phyloP scores from a whole-genome alignment of 2,797 vertebrate species.

The Crocidura indochinensis region DNA sequence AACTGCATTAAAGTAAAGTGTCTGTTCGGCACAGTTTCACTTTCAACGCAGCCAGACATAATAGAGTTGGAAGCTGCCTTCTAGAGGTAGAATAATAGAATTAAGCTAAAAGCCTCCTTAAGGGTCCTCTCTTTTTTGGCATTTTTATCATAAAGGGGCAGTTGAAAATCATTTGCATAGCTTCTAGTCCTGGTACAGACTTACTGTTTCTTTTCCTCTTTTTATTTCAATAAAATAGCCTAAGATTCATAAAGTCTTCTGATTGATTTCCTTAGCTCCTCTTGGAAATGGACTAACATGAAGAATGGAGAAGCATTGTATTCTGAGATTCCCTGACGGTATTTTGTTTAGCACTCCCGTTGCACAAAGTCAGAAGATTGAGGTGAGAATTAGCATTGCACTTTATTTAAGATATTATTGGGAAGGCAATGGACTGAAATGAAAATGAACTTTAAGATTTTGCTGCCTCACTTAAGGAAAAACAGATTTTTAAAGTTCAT shows the following conservation, averaged over 20 bases:
- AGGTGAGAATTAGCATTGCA: conserved; percentile 56
- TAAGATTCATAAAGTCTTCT: background rate
- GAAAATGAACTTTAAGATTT: conserved; percentile 66
- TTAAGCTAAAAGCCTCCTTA: background rate
- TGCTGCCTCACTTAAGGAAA: conserved; percentile 41
- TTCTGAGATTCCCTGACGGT: conserved; percentile 49
- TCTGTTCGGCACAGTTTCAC: background rate
- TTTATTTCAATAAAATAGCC: conserved; percentile 74
- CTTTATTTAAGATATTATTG: conserved; percentile 73
- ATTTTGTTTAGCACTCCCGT: conserved; percentile 65
- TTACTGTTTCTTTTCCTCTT: conserved; percentile 61
- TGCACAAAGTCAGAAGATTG: conserved; percentile 67
- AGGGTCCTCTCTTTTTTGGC: background rate
- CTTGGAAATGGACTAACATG: conserved; percentile 66
- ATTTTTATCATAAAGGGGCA: conserved; percentile 31
- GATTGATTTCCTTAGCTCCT: conserved; percentile 49
- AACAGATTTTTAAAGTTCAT: conserved; percentile 10
- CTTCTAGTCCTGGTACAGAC: conserved; percentile 62
- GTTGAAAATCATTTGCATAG: conserved; percentile 64
- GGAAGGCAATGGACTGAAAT: conserved; percentile 67
- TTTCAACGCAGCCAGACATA: background rate
- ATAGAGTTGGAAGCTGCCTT: background rate
- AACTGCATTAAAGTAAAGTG: conserved; percentile 11
- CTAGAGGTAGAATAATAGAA: background rate
- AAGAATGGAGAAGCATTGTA: conserved; percentile 43